Evolutionary conservation across 2,888 invertebrate genomes (phyloP), one percentile per base, ranked within the genome.

Genomic region (Chaetoderma sp.): DNA sequence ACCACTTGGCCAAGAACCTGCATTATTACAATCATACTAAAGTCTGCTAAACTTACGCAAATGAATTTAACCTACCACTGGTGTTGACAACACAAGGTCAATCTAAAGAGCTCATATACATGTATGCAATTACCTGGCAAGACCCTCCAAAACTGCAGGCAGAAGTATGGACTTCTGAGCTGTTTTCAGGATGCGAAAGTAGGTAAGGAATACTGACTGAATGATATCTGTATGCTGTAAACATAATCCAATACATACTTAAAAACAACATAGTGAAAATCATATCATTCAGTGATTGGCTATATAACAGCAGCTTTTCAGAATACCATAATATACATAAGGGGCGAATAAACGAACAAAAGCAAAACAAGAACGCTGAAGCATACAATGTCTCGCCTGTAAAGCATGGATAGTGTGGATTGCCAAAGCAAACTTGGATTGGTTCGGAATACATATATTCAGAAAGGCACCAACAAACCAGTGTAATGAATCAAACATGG

Each of bases 181-280:
- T 54, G 81, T 90, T 88, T 97, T 98, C 67, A 99, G 88, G 76
- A 98, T 91, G 42, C 96, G 90, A 87, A 99, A 98, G 88, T 96
- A 98, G 52, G 96, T 93, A 72, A 94, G 93, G 88, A 99, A 99
- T 2, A 97, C 91, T 62, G 94, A 89, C 87, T 93, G 93, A 21
- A 94, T 94, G 21, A 96, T 94, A 86, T 96, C 95, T 0, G 97
- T 94, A 36, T 96, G 89, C 87, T 88, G 78, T 4, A 77, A 72
- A 47, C 52, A 63, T 65, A 58, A 47, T 45, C 16, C 28, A 58
- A 25, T 27, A 56, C 58, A 59, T 18, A 33, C 10, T 30, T 56
- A 52, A 16, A 28, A 10, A 21, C 4, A 59, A 18, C 23, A 4
- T 49, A 4, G 16, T 8, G 4, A 16, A 23, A 49, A 49, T 39